These are phyloP conservation scores for Heliconius hewitsoni DNA, from an alignment of 1,140 invertebrate genomes.

Conservation along the genomic window DNA sequence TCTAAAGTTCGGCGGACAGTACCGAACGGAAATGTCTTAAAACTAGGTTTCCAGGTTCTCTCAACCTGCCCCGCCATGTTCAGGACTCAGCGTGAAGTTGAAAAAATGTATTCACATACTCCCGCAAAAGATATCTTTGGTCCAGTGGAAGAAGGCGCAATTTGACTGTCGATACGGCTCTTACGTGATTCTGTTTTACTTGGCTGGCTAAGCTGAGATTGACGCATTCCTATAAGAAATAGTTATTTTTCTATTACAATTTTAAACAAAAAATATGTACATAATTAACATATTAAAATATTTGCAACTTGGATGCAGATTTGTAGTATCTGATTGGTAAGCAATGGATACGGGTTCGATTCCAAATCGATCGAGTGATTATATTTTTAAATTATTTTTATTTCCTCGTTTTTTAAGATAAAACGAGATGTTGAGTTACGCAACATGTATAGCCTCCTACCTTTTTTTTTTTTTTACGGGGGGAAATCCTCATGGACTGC, in stretches of 20 bases:
- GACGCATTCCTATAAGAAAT: not conserved
- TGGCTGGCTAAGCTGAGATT: not conserved
- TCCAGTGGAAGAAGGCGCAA: not conserved
- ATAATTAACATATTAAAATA: not conserved
- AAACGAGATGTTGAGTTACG: not conserved
- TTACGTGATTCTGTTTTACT: not conserved
- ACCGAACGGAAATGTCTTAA: not conserved
- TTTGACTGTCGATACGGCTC: slow-evolving; percentile 2
- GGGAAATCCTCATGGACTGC: too few relatives aligned
- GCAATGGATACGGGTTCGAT: not conserved
- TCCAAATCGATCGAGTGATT: not conserved
- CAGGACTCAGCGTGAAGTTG: not conserved
- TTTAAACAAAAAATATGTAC: too few relatives aligned
- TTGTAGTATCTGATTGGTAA: not conserved
- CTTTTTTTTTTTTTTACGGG: too few relatives aligned
- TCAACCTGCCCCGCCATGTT: not conserved
- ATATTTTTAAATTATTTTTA: too few relatives aligned
- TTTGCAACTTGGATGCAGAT: too few relatives aligned
- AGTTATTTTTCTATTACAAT: not conserved
- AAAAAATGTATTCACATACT: not conserved
- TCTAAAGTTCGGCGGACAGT: not conserved
- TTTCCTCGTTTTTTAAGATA: not conserved
- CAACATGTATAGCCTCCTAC: too few relatives aligned
- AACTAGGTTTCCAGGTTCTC: not conserved
- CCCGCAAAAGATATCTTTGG: not conserved